Evolutionary conservation across 2,888 invertebrate genomes (phyloP).

Genomic region (Yponomeuta evonymella): DNA sequence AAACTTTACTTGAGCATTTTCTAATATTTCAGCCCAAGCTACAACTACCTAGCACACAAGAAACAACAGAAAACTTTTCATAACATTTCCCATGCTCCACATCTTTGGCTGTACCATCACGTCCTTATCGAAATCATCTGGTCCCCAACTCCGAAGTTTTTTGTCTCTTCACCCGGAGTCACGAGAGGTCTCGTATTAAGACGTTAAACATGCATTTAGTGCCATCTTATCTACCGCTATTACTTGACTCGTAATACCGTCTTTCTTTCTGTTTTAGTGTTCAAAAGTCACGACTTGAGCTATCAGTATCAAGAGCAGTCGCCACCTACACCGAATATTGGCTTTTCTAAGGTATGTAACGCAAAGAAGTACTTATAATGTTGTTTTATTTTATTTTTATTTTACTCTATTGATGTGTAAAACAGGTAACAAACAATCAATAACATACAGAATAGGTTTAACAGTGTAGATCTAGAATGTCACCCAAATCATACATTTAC

Average conservation of each 20-base stretch:
- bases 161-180: slow-evolving; percentile 69
- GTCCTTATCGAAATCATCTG: slow-evolving; percentile 61
- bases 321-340: slow-evolving; percentile 88
- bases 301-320: slow-evolving; percentile 81
- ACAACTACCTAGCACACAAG: neutral
- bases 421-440: no score
- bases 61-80: neutral
- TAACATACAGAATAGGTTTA: no score
- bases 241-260: slow-evolving; percentile 69
- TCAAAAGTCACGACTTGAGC: slow-evolving; percentile 86
- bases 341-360: slow-evolving; percentile 88
- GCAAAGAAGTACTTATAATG: no score
- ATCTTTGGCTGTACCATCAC: slow-evolving; percentile 63
- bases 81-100: slow-evolving; percentile 58
- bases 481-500: no score
- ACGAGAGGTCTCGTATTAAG: slow-evolving; percentile 69
- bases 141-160: slow-evolving; percentile 61
- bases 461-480: no score
- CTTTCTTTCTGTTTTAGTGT: slow-evolving; percentile 85
- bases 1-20: no score
- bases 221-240: slow-evolving; percentile 62
- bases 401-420: no score
- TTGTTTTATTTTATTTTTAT: no score
- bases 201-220: slow-evolving; percentile 74
- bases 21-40: no score